Percentiles rank a stretch among this genome's conserved stretches.
These are phyloP conservation scores for Amazona vittata DNA, from an alignment of 2,113 vertebrate genomes.

Conservation along the genomic window DNA sequence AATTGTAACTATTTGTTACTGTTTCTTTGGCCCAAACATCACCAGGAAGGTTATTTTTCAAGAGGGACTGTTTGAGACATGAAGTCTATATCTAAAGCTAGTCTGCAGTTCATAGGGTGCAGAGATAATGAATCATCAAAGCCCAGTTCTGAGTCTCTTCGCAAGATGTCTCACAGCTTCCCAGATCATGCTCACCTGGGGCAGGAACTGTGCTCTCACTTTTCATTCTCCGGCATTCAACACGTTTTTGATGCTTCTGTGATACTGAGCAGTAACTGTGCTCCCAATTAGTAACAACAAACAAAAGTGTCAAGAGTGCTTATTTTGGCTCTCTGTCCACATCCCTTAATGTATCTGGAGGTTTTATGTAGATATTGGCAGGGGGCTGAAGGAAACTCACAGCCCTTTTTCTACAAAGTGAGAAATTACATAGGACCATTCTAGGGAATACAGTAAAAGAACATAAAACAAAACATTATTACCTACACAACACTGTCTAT, in stretches of 20 bases:
- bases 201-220: not conserved
- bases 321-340: not conserved
- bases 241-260: not conserved
- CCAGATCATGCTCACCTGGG: not conserved
- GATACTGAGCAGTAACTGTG: not conserved
- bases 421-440: not conserved
- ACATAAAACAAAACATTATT: not conserved
- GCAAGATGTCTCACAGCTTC: accelerated
- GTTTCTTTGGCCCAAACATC: not conserved
- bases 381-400: not conserved
- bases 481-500: not conserved
- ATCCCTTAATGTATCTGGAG: too few species aligned
- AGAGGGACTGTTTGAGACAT: not conserved
- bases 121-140: not conserved
- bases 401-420: not conserved
- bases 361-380: not conserved
- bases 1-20: not conserved
- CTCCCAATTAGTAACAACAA: not conserved
- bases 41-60: not conserved
- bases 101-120: not conserved
- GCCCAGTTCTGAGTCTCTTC: not conserved
- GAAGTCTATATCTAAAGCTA: not conserved
- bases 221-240: not conserved
- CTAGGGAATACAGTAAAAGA: not conserved
- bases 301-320: not conserved